Conservation (phyloP, 2,888 invertebrate species). For the Aporophyla lueneburgensis region DNA sequence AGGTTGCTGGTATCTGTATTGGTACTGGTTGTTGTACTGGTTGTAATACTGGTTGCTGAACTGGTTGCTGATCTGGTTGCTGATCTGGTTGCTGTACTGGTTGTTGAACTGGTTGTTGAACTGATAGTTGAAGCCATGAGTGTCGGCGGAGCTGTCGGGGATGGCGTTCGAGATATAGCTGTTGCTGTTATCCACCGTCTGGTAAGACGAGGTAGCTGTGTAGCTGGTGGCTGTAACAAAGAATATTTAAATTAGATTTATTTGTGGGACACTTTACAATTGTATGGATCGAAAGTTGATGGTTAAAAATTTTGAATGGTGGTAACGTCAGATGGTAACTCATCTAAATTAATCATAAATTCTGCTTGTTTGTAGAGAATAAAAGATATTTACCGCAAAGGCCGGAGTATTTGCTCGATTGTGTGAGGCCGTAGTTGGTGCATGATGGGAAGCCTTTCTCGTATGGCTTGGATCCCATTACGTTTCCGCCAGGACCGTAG, state of each 20-base stretch:
- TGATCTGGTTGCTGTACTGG: slow-evolving; percentile 86
- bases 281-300: not conserved
- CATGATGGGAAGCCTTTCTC: slow-evolving; percentile 94
- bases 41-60: slow-evolving; percentile 83
- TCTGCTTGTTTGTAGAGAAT: not conserved
- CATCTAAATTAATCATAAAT: not conserved
- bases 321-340: not conserved
- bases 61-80: slow-evolving; percentile 86
- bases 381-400: slow-evolving; percentile 93
- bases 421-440: slow-evolving; percentile 92
- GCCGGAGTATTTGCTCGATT: slow-evolving; percentile 94
- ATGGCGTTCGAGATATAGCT: slow-evolving; percentile 90
- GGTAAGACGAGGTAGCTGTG: slow-evolving; percentile 84
- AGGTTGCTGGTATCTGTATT: slow-evolving; percentile 75
- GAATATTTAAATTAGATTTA: slow-evolving; percentile 54
- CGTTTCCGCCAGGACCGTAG: slow-evolving; percentile 96
- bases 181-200: slow-evolving; percentile 84
- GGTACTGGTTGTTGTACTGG: slow-evolving; percentile 84
- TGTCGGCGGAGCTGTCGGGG: slow-evolving; percentile 88
- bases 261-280: slow-evolving; percentile 26
- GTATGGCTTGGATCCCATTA: slow-evolving; percentile 94
- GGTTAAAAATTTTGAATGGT: not conserved
- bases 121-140: slow-evolving; percentile 84
- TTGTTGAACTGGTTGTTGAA: slow-evolving; percentile 83
- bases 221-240: slow-evolving; percentile 84